These are phyloP conservation scores for Macrotis lagotis DNA, from an alignment of 2,113 vertebrate genomes.

Conservation along the genomic window DNA sequence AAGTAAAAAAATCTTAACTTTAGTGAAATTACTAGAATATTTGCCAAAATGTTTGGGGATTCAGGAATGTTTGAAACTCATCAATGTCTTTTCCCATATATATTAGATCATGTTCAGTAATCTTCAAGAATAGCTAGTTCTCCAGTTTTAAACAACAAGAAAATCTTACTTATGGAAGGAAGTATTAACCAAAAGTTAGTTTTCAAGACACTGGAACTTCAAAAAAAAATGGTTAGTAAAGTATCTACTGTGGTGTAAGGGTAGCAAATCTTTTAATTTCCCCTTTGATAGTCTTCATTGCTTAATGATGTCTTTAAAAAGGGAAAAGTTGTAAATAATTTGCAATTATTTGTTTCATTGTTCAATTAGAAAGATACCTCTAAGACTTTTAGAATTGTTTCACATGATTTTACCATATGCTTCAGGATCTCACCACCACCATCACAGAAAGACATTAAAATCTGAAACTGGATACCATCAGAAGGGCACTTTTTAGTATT, in stretches of 20 bases:
- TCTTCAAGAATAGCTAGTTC: not conserved
- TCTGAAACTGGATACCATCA: constrained; percentile 12
- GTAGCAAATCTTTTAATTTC: not conserved
- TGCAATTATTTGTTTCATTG: constrained; percentile 3
- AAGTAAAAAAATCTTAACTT: constrained; percentile 36
- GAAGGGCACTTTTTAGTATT: constrained; percentile 22
- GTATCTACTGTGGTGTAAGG: not conserved
- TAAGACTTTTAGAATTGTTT: not conserved
- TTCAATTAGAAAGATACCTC: constrained; percentile 26
- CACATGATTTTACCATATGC: not conserved
- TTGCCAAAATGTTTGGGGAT: constrained; percentile 26
- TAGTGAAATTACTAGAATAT: constrained; percentile 31
- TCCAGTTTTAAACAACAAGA: not conserved
- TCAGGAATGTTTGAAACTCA: constrained; percentile 19
- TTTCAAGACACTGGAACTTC: not conserved
- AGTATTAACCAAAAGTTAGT: not conserved
- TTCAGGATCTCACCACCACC: not conserved
- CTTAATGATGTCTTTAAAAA: not conserved
- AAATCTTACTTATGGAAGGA: not conserved
- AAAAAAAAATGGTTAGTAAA: not conserved
- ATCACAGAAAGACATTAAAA: not conserved
- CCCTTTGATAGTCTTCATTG: not conserved
- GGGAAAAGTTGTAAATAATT: not conserved
- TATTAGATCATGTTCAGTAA: not conserved
- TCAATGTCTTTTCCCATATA: not conserved